A percentile compares a stretch with the other conserved stretches of the same genome.
Conservation (phyloP, 2,113 vertebrate genomes). For the Ahaetulla prasina region DNA sequence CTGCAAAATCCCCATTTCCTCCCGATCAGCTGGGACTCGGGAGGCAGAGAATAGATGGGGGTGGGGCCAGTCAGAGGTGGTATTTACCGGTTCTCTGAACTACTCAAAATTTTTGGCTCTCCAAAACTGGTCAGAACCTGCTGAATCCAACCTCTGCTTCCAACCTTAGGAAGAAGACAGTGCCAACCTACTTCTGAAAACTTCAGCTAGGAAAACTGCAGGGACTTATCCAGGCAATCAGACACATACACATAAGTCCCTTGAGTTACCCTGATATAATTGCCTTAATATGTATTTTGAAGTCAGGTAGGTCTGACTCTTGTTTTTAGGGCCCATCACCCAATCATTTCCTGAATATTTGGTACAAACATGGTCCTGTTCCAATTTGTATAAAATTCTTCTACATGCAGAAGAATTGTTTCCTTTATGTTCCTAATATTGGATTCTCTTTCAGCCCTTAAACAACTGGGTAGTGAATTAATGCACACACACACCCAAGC, state of each 20-base stretch:
- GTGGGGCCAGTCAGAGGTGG: no score
- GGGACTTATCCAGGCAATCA: background rate
- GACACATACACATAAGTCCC: background rate
- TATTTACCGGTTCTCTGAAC: no score
- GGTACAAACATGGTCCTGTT: background rate
- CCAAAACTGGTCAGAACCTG: no score
- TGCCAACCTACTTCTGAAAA: background rate
- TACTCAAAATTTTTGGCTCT: no score
- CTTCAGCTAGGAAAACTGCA: background rate
- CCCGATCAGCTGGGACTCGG: no score
- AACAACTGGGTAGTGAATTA: background rate
- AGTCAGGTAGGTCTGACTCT: background rate
- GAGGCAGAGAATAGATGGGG: no score
- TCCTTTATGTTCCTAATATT: constrained; percentile 16
- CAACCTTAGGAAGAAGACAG: background rate
- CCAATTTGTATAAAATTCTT: constrained; percentile 23
- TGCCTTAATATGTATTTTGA: background rate
- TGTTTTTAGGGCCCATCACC: background rate
- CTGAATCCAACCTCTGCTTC: no score
- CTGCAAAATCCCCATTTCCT: no score
- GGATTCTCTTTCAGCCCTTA: background rate
- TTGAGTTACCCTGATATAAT: background rate
- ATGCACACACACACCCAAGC: background rate
- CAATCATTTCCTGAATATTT: background rate
- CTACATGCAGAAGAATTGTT: constrained; percentile 25